Conservation (phyloP, 2,113 vertebrate genomes). For the Arenaria interpres region DNA sequence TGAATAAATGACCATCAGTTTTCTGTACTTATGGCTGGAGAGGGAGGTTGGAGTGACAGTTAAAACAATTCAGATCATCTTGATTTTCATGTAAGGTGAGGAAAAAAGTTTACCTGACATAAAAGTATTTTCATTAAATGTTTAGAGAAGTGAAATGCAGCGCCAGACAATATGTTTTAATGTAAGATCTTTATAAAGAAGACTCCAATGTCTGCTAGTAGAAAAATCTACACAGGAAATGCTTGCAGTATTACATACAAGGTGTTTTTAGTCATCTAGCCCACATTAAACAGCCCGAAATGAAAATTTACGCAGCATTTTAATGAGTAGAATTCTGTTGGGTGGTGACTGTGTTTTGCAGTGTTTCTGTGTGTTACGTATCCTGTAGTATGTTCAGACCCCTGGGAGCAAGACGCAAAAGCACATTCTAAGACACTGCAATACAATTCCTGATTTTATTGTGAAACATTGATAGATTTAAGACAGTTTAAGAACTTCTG, state of each 20-base stretch:
- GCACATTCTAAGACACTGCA: not conserved
- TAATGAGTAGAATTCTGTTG: not conserved
- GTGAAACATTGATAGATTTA: slow-evolving; percentile 55
- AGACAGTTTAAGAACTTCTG: slow-evolving; percentile 56
- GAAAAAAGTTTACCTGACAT: not conserved
- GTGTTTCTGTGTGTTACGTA: not conserved
- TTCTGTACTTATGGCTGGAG: not conserved
- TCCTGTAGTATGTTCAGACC: not conserved
- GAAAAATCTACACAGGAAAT: not conserved
- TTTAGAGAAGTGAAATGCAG: not conserved
- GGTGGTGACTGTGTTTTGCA: not conserved
- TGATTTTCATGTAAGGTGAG: not conserved
- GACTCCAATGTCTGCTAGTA: not conserved
- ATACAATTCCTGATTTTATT: slow-evolving; percentile 68
- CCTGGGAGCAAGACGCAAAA: not conserved
- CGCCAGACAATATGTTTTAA: not conserved
- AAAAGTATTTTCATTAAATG: not conserved
- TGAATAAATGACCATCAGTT: not conserved
- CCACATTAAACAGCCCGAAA: not conserved
- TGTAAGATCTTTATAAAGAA: not conserved
- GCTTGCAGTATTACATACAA: not conserved
- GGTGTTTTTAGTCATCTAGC: not conserved
- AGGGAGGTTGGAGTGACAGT: not conserved
- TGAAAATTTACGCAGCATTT: not conserved
- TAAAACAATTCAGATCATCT: not conserved